A percentile compares a stretch with the other conserved stretches of the same genome.
These are phyloP conservation scores for Ommatoiulus sabulosus DNA, from an alignment of 2,888 invertebrate species.

Conservation along the genomic window DNA sequence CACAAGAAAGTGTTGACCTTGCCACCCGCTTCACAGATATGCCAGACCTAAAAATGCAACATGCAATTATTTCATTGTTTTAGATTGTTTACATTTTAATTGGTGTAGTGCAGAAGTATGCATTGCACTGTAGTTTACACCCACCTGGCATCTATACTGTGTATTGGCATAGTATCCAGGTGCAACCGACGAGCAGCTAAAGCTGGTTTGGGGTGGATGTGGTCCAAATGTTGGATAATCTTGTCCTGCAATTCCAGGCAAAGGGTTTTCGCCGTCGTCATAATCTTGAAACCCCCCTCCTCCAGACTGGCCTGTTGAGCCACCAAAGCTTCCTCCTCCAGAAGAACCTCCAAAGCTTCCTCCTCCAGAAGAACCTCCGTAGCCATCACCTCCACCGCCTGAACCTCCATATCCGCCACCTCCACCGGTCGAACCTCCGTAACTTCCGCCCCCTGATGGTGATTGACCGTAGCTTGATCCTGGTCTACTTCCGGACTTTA, in stretches of 20 bases:
- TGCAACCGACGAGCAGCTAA: slow-evolving; percentile 52
- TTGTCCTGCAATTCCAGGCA: slow-evolving; percentile 59
- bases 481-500: slow-evolving; percentile 14
- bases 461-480: background rate
- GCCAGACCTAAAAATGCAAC: slow-evolving; percentile 71
- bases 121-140: background rate
- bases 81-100: background rate
- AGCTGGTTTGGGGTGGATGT: slow-evolving; percentile 57
- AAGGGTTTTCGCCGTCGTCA: slow-evolving; percentile 54
- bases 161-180: slow-evolving; percentile 87
- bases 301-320: background rate
- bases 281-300: slow-evolving; percentile 44
- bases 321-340: slow-evolving; percentile 13
- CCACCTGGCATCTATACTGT: slow-evolving; percentile 88
- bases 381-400: background rate
- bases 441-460: background rate
- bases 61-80: background rate
- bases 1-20: slow-evolving; percentile 90
- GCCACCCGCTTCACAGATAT: slow-evolving; percentile 86
- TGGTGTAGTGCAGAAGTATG: background rate
- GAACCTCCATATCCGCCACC: background rate
- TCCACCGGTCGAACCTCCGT: background rate
- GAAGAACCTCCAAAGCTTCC: background rate
- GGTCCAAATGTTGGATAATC: slow-evolving; percentile 60
- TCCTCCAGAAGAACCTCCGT: background rate